Conservation (phyloP, 1,140 invertebrate genomes). For the Pogonus chalceus region DNA sequence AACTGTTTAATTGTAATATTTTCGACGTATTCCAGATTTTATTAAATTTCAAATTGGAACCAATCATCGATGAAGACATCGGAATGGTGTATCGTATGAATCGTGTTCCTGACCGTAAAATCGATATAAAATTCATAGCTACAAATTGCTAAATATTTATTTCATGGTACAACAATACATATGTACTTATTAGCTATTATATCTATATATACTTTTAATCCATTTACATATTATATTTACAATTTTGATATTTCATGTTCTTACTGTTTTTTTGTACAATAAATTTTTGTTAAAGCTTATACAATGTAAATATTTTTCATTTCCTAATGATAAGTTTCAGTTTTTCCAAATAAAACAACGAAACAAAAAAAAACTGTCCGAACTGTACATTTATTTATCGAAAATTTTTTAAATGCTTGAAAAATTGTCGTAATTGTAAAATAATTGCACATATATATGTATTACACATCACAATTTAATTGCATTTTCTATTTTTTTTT, state of each 20-base stretch:
- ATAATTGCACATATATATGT: slow-evolving; percentile 3
- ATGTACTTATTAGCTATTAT: slow-evolving; percentile 12
- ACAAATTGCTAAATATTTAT: slow-evolving; percentile 30
- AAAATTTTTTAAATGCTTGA: slow-evolving; percentile 1
- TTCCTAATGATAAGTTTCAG: neutral
- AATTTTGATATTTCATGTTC: neutral
- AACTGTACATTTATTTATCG: neutral
- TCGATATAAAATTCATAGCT: slow-evolving; percentile 26
- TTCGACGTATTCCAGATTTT: slow-evolving; percentile 18
- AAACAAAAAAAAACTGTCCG: neutral
- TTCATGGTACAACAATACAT: slow-evolving; percentile 29
- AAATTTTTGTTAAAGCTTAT: slow-evolving; percentile 29
- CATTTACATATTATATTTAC: slow-evolving; percentile 11
- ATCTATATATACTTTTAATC: slow-evolving; percentile 5
- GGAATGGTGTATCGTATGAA: slow-evolving; percentile 32
- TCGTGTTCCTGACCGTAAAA: slow-evolving; percentile 24
- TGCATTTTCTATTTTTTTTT: neutral
- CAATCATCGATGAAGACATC: slow-evolving; percentile 13
- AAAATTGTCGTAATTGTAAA: neutral
- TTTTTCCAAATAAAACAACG: neutral
- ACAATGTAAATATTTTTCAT: slow-evolving; percentile 12
- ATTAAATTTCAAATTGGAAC: slow-evolving; percentile 15
- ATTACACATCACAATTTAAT: slow-evolving; percentile 1
- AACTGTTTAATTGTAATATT: too few relatives aligned
- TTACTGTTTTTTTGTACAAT: slow-evolving; percentile 21